Percentiles rank a stretch among this genome's conserved stretches.
phyloP scores from a whole-genome alignment of 1,140 invertebrate genomes.

The Venturia canescens region DNA sequence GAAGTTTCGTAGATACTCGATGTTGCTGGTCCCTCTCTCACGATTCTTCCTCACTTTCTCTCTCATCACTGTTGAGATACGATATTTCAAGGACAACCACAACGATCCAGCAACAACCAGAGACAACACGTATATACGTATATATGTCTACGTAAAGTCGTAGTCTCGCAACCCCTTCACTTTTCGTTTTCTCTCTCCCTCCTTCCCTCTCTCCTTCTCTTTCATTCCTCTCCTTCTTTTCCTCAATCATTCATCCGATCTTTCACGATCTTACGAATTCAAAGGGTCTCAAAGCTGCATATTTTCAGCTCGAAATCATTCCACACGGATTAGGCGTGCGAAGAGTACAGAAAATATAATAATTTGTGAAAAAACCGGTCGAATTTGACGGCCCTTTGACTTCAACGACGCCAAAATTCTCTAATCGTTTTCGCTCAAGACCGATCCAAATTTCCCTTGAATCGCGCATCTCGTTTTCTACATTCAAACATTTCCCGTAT shows the following conservation, averaged over 20 bases:
- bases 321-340: too few species aligned
- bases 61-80: conserved; percentile 21
- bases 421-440: too few species aligned
- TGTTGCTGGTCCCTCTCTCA: conserved; percentile 11
- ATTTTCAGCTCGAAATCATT: background rate
- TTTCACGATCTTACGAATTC: background rate
- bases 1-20: background rate
- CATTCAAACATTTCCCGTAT: too few species aligned
- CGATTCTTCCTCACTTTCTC: conserved; percentile 45
- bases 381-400: too few species aligned
- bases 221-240: background rate
- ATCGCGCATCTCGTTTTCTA: too few species aligned
- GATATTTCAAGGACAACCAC: conserved; percentile 48
- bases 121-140: background rate
- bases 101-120: conserved; percentile 7
- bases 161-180: conserved; percentile 37
- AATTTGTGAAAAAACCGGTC: too few species aligned
- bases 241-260: conserved; percentile 10
- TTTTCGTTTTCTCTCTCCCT: conserved; percentile 31
- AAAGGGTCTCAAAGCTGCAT: background rate
- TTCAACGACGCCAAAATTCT: too few species aligned
- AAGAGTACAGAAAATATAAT: too few species aligned
- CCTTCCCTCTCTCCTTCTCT: background rate
- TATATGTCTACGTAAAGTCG: too few species aligned
- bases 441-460: too few species aligned